Percentiles rank a stretch among this genome's conserved stretches.
These are phyloP conservation scores for Hephaestus fuliginosus DNA, from an alignment of 2,797 vertebrate genomes.

Conservation along the genomic window DNA sequence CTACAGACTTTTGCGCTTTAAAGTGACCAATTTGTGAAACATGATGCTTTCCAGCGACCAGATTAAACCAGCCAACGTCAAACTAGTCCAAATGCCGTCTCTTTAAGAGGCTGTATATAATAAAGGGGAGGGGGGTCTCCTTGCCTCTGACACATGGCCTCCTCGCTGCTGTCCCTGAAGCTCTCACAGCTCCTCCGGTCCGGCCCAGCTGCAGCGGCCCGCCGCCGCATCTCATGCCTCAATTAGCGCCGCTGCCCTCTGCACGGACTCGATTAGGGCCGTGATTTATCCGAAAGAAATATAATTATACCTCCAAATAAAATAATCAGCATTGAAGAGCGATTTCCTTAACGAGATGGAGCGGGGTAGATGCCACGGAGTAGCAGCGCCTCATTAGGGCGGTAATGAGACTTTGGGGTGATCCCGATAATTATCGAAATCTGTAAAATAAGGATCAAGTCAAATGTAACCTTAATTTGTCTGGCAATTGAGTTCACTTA, in stretches of 20 bases:
- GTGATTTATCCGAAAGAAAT: constrained; percentile 99
- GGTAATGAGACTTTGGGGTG: constrained; percentile 95
- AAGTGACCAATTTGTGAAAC: neutral
- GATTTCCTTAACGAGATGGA: constrained; percentile 99
- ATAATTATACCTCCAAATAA: constrained; percentile 99
- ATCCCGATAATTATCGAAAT: constrained; percentile 87
- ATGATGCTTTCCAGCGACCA: neutral
- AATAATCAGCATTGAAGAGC: constrained; percentile 99
- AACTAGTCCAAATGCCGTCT: neutral
- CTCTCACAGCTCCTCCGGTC: constrained; percentile 66
- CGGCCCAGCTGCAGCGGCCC: constrained; percentile 83
- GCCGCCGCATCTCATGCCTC: constrained; percentile 91
- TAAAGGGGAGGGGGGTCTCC: too few species aligned
- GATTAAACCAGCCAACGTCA: neutral
- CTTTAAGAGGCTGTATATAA: neutral
- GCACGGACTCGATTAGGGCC: constrained; percentile 98
- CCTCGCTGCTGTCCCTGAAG: too few species aligned
- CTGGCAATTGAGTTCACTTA: constrained; percentile 81
- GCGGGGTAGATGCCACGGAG: constrained; percentile 97
- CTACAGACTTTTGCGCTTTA: too few species aligned
- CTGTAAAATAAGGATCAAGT: constrained; percentile 87
- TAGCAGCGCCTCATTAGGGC: constrained; percentile 97
- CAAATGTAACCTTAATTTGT: constrained; percentile 87
- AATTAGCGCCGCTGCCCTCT: constrained; percentile 95
- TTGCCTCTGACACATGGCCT: too few species aligned